Base-by-base conservation (phyloP, 2,113 vertebrate genomes). In the Nyctibius bracteatus region DNA sequence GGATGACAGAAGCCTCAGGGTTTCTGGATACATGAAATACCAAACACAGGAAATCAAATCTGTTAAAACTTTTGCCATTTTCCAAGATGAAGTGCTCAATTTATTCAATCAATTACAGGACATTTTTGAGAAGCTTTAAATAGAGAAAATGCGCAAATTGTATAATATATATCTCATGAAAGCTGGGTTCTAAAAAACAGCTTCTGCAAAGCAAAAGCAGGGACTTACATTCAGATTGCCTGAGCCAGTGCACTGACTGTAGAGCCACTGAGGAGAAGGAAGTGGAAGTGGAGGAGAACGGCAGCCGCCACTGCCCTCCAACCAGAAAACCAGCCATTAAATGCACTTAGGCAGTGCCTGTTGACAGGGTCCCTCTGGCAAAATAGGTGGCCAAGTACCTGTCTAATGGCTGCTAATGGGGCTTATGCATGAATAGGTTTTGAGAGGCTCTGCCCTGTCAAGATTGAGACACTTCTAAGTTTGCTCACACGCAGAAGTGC, bases 301-400 rank as follows among this genome's bases (percentile, higher is more conserved):
- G 83, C 39, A 87, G 52, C 35, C 18, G 3, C 7, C 0, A 0
- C 31, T 79, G n/a, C 39, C 17, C 44, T 35, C 24, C 0, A 2
- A 83, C 49, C 24, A 72, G 35, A 72, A 15, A 77, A 30, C 35
- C 39, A 52, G 33, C 12, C 37, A 35, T 25, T 72, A 44, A 54
- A 86, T 35, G 63, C 77, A 73, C 41, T 83, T 39, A 66, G 54
- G 46, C 59, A 46, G 31, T 22, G 41, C 55, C 31, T 41, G 52
- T 19, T 73, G 78, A 49, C 70, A 72, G 31, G 20, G 20, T 35
- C 31, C 49, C 62, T 86, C 62, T 21, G 66, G 74, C 73, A 79
- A 93, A 93, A 62, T 18, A 75, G n/a, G 44, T 47, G 46, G 37
- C 51, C 20, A 28, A 57, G 66, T 63, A 52, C 24, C 41, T 63